Evolutionary conservation across 2,888 invertebrate species (phyloP).

Genomic region (Diarsia dahlii): DNA sequence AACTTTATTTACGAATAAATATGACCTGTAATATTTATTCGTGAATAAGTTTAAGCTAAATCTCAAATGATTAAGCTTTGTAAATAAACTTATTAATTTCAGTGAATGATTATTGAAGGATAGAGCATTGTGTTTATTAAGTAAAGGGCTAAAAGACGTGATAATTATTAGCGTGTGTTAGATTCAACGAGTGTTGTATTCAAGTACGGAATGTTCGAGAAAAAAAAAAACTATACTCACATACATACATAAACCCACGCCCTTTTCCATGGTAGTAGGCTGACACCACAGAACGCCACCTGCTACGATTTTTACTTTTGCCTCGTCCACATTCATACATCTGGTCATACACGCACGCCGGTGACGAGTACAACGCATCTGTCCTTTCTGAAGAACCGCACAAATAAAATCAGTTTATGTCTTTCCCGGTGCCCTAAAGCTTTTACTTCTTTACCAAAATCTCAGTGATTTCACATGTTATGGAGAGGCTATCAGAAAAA

Average conservation of each 20-base stretch:
- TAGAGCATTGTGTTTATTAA: constrained; percentile 19
- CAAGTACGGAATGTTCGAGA: constrained; percentile 20
- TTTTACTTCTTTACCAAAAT: neutral
- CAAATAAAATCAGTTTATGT: no score
- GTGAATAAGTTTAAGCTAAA: no score
- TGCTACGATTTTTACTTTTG: no score
- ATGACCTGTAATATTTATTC: no score
- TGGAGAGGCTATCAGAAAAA: neutral
- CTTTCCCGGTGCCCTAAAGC: neutral
- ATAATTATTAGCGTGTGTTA: constrained; percentile 52
- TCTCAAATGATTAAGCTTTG: constrained; percentile 23
- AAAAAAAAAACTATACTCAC: no score
- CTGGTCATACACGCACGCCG: no score
- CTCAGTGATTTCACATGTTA: neutral
- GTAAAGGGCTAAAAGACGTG: constrained; percentile 47
- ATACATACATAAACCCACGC: no score
- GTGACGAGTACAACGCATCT: no score
- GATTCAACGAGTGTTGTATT: neutral
- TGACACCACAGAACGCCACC: no score
- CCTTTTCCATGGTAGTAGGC: no score
- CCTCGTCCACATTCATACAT: no score
- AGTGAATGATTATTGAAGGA: constrained; percentile 30
- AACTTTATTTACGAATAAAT: neutral
- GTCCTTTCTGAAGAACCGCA: no score
- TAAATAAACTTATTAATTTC: constrained; percentile 50